These are phyloP conservation scores for Bothrops jararaca DNA, from an alignment of 2,113 vertebrate species.

Conservation along the genomic window DNA sequence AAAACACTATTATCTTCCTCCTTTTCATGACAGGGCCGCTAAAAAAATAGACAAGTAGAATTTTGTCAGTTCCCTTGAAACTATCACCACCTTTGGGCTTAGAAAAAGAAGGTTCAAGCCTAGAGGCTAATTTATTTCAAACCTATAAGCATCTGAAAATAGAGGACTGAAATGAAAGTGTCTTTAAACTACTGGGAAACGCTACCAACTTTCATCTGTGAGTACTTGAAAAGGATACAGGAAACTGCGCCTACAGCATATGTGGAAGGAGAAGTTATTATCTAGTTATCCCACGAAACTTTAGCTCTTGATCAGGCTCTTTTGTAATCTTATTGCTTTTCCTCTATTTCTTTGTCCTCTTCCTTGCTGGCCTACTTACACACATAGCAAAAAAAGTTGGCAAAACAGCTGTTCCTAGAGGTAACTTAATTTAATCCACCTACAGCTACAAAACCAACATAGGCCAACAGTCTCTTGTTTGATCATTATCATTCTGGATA, in stretches of 20 bases:
- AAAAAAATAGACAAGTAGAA: neutral
- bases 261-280: slow-evolving; percentile 26
- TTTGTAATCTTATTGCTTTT: neutral
- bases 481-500: neutral
- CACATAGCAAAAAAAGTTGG: neutral
- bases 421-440: neutral
- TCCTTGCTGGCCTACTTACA: neutral
- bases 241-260: slow-evolving; percentile 22
- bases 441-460: neutral
- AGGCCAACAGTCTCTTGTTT: neutral
- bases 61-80: slow-evolving; percentile 7
- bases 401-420: neutral
- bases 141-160: slow-evolving; percentile 37
- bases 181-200: slow-evolving; percentile 20
- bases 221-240: slow-evolving; percentile 48
- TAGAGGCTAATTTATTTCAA: slow-evolving; percentile 35
- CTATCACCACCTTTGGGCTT: neutral
- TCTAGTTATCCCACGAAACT: slow-evolving; percentile 23
- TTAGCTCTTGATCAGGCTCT: slow-evolving; percentile 8
- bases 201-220: slow-evolving; percentile 26
- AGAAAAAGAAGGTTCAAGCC: neutral
- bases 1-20: neutral
- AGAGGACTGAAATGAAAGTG: slow-evolving; percentile 39
- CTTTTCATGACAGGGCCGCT: neutral
- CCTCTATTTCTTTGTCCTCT: neutral